These are phyloP conservation scores for Arge pagana DNA, from an alignment of 2,888 invertebrate species.

Conservation along the genomic window DNA sequence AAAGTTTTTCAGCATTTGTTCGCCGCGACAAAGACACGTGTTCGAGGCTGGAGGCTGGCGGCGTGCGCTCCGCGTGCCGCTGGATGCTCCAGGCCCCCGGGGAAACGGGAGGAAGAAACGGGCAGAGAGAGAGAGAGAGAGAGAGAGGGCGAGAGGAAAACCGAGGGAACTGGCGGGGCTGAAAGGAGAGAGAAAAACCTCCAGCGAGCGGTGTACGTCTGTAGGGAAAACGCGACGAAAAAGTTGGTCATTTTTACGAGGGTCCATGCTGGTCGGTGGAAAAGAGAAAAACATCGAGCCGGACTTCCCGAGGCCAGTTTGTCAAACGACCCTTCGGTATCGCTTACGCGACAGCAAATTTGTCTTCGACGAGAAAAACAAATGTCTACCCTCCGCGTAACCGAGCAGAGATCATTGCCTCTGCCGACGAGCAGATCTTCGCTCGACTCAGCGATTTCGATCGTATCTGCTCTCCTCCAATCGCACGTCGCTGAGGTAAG, in stretches of 20 bases:
- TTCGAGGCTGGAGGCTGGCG: not conserved
- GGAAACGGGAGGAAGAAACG: too few relatives aligned
- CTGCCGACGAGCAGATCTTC: too few relatives aligned
- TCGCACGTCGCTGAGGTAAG: too few relatives aligned
- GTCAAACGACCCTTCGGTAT: constrained; percentile 54
- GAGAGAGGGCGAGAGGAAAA: not conserved
- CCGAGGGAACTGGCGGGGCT: too few relatives aligned
- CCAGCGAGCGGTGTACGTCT: constrained; percentile 4
- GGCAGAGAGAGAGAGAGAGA: too few relatives aligned
- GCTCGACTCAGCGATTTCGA: too few relatives aligned
- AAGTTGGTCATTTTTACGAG: constrained; percentile 34
- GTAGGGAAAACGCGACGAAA: constrained; percentile 22
- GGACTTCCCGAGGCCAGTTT: constrained; percentile 38
- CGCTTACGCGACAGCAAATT: constrained; percentile 56
- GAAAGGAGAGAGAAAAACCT: not conserved
- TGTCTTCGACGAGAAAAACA: constrained; percentile 56
- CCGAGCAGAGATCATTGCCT: constrained; percentile 30
- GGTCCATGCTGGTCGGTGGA: constrained; percentile 6
- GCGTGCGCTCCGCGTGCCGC: constrained; percentile 15
- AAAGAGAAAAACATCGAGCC: constrained; percentile 23
- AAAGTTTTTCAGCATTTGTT: constrained; percentile 17
- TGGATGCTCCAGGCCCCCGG: too few relatives aligned
- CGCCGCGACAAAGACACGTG: constrained; percentile 17
- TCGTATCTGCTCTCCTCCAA: too few relatives aligned
- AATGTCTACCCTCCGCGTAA: constrained; percentile 40